Evolutionary conservation across 2,888 invertebrate genomes (phyloP), one percentile per base, ranked within the genome.

Genomic region (Ashinkailepas kermadecensis): DNA sequence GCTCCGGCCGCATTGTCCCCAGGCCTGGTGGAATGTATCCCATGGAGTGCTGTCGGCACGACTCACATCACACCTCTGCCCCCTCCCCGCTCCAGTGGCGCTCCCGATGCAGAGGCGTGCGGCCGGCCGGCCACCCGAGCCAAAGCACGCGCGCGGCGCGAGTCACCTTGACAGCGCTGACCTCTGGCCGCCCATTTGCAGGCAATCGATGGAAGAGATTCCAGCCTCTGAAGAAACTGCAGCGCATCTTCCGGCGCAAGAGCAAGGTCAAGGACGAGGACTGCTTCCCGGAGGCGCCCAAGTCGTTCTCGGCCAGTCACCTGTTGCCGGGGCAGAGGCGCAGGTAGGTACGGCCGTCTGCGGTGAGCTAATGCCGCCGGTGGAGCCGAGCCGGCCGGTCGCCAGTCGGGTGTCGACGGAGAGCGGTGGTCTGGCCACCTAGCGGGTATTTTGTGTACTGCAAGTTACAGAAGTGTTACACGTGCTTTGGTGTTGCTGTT

Each of bases 221-320:
- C 86, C 90, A 89, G 85, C 89, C 89, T 18, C 87, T 93, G 83
- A 91, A 92, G 85, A 92, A 91, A 62, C 89, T 91, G 85, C 91
- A 91, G 85, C 91, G 91, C 86, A 92, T 92, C 88, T 93, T 93
- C 88, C 91, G 92, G 87, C 91, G 90, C 86, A 90, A 89, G 87
- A 89, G 87, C 85, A 74, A 74, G 56, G 23, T 56, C 13, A 74
- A 74, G 56, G 74, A 74, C 9, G 74, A 74, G 54, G 56, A 54
- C 18, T 54, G 54, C 56, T 74, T 10, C 10, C 56, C 74, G 2
- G 74, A 74, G 21, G 70, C 70, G 70, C 54, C 74, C 18, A 56
- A 54, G 54, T 56, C 74, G 74, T 56, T 74, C 56, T 74, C 74
- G 9, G 74, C 74, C 21, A 56, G 74, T 21, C 74, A 74, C 15